Conservation (phyloP, 2,113 vertebrate genomes). For the Phaethornis superciliosus region DNA sequence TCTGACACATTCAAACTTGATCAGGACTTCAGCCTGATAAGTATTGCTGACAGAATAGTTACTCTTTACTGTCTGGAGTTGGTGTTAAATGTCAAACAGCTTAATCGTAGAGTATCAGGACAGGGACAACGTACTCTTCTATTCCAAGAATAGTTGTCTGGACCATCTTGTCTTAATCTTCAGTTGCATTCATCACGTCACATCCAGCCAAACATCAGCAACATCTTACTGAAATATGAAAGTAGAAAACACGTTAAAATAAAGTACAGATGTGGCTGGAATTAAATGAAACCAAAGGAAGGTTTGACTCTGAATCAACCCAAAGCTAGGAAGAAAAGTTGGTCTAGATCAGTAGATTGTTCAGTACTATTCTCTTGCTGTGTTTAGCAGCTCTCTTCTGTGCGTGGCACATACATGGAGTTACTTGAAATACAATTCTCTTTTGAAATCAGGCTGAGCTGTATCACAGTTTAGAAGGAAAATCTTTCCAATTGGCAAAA, state of each 20-base stretch:
- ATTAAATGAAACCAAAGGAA: background rate
- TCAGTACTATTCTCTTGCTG: background rate
- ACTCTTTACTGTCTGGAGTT: background rate
- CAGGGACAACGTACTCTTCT: background rate
- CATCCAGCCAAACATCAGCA: background rate
- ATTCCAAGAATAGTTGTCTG: background rate
- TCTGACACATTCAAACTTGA: background rate
- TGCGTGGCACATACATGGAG: background rate
- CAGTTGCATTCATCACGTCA: background rate
- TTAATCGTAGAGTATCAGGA: background rate
- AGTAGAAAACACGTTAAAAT: background rate
- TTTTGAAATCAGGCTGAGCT: background rate
- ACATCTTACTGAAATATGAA: background rate
- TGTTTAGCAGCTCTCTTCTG: background rate
- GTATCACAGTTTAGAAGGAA: background rate
- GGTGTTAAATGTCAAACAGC: background rate
- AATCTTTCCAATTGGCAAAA: background rate
- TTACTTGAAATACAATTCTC: background rate
- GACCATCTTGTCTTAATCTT: background rate
- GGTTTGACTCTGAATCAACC: background rate
- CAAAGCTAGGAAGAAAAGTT: background rate
- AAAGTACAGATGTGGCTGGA: background rate
- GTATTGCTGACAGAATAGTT: background rate
- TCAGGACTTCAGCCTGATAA: background rate
- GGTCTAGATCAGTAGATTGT: background rate